Evolutionary conservation across 2,113 vertebrate genomes (phyloP).

Genomic region (Phocoena sinus): DNA sequence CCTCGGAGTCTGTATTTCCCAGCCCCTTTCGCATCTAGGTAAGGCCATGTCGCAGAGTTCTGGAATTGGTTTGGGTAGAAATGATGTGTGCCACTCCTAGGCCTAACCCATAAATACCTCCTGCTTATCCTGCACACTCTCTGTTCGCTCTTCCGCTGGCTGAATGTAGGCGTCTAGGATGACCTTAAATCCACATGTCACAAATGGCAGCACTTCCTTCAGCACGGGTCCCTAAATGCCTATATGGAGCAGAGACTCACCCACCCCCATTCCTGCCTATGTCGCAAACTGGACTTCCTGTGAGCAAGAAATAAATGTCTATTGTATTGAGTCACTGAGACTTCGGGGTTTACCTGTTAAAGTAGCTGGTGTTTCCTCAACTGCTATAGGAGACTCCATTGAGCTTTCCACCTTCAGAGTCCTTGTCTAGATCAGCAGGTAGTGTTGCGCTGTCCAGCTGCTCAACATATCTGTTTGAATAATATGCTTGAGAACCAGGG

Average conservation of each 20-base stretch:
- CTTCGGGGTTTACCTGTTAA: not conserved
- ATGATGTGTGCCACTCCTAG: not conserved
- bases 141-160: not conserved
- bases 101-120: not conserved
- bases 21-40: not conserved
- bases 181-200: not conserved
- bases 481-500: not conserved
- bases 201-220: not conserved
- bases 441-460: not conserved
- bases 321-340: not conserved
- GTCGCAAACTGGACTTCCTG: not conserved
- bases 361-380: not conserved
- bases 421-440: not conserved
- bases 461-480: not conserved
- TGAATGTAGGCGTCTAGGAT: not conserved
- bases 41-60: not conserved
- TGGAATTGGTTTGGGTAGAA: not conserved
- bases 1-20: not conserved
- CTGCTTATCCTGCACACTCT: not conserved
- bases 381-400: not conserved
- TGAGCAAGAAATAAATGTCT: not conserved
- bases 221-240: not conserved
- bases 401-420: not conserved
- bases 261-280: not conserved
- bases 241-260: not conserved